Evolutionary conservation across 2,888 invertebrate species (phyloP).

Genomic region (Eristalinus sepulchralis): DNA sequence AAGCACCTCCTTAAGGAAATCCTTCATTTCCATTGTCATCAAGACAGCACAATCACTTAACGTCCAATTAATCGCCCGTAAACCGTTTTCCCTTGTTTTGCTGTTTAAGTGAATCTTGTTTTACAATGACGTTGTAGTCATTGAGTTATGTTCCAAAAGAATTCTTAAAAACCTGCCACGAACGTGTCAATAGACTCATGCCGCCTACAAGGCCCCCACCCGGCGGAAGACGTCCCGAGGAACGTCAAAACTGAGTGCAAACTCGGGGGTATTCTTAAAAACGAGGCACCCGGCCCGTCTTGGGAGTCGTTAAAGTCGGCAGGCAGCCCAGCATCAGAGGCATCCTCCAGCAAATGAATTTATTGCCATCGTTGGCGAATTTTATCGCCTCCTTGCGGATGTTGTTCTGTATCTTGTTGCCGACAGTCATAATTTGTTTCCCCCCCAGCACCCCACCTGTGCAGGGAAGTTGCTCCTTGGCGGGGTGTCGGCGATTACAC

Average conservation of each 20-base stretch:
- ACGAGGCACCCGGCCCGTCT: not conserved
- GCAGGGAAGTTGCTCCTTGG: no score
- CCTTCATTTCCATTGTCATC: not conserved
- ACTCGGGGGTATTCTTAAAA: not conserved
- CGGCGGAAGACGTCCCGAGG: not conserved
- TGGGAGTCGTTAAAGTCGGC: not conserved
- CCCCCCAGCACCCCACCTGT: no score
- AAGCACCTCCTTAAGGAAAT: not conserved
- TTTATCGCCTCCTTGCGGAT: not conserved
- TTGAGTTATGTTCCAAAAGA: constrained; percentile 39
- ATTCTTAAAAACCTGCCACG: constrained; percentile 54
- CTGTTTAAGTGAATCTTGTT: constrained; percentile 21
- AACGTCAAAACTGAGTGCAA: not conserved
- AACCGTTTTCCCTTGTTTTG: not conserved
- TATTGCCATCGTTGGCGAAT: not conserved
- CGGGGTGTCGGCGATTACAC: not conserved
- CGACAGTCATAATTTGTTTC: not conserved
- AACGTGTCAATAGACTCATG: constrained; percentile 18
- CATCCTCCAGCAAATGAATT: not conserved
- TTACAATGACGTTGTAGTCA: constrained; percentile 68
- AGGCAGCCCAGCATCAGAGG: not conserved
- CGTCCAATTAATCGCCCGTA: not conserved
- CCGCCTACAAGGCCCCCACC: not conserved
- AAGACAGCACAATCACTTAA: constrained; percentile 39
- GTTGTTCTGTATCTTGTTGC: not conserved